Evolutionary conservation across 2,888 invertebrate species (phyloP).

Genomic region (Lepidonotus clava): DNA sequence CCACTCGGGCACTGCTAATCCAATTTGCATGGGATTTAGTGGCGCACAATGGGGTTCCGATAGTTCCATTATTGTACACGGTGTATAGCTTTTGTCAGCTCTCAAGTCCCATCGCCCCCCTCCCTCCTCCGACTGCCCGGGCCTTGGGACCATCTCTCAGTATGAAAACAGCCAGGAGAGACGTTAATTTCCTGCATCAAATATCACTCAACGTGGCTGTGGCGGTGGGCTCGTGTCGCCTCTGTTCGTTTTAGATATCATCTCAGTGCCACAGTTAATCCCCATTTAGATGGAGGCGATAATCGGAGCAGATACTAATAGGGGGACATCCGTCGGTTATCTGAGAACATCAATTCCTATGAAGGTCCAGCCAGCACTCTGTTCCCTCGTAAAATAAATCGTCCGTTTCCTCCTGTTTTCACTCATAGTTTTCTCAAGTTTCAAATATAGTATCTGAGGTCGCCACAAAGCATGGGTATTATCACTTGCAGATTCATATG

Average conservation of each 20-base stretch:
- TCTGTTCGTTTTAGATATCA: not conserved
- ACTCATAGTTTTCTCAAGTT: too few species aligned
- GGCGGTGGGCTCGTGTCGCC: not conserved
- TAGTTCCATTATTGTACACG: not conserved
- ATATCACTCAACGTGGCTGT: not conserved
- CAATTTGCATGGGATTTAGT: conserved; percentile 28
- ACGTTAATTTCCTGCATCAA: conserved; percentile 14
- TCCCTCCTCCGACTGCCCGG: not conserved
- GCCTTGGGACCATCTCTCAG: not conserved
- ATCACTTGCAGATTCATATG: too few species aligned
- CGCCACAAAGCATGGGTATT: too few species aligned
- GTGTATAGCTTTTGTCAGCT: too few species aligned
- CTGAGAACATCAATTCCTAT: not conserved
- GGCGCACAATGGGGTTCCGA: not conserved
- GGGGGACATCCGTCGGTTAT: not conserved
- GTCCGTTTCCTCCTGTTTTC: too few species aligned
- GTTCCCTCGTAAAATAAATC: not conserved
- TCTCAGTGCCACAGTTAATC: not conserved
- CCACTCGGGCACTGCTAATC: too few species aligned
- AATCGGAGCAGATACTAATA: not conserved
- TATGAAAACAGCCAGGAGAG: not conserved
- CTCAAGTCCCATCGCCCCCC: too few species aligned
- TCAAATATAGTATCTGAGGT: too few species aligned
- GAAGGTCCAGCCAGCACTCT: not conserved
- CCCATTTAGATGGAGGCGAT: not conserved